Evolutionary conservation across 2,888 invertebrate genomes (phyloP), one percentile per base, ranked within the genome.

Genomic region (Hyposoter dolosus): DNA sequence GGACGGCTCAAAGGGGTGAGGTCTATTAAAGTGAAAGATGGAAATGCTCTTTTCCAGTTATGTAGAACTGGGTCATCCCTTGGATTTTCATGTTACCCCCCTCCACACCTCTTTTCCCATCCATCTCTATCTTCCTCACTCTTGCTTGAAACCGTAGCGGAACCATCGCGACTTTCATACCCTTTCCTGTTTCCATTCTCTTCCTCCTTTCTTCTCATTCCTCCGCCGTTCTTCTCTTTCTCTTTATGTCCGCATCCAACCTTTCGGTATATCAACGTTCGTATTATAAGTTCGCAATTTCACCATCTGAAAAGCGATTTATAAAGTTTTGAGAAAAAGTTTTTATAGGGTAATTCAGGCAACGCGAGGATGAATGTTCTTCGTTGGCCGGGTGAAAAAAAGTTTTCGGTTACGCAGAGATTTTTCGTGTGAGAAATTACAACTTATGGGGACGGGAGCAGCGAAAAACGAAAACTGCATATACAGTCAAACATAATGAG

Each of bases 331-430:
- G 82, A n/a, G 82, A 69, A 82, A 86, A 86, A 86, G 56, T 86
- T 86, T 86, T 86, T 86, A 86, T 84, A 84, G 83, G 86, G 86
- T 86, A 84, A 86, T 86, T 86, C 82, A 47, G 69, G 82, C 69
- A 79, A 80, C 84, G 74, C 81, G 85, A 82, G 87, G 84, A 88
- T 85, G 84, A 88, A 88, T 87, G 88, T 86, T 87, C 88, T 75
- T 78, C 80, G 83, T 78, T 82, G 82, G 75, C 74, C 71, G 74
- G 60, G 74, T 63, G 56, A 63, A 74, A 69, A 88, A 86, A 88
- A 88, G 85, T 87, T 88, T 86, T 79, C 32, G 77, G 77, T 53
- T 84, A 84, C 85, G 78, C 84, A 82, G 75, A 83, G 81, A 83
- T 82, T 86, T 69, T 43, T 68, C 69, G 72, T 76, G 80, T 75